Evolutionary conservation across 2,888 invertebrate genomes (phyloP), one percentile per base, ranked within the genome.

Genomic region (Leucozona laternaria): DNA sequence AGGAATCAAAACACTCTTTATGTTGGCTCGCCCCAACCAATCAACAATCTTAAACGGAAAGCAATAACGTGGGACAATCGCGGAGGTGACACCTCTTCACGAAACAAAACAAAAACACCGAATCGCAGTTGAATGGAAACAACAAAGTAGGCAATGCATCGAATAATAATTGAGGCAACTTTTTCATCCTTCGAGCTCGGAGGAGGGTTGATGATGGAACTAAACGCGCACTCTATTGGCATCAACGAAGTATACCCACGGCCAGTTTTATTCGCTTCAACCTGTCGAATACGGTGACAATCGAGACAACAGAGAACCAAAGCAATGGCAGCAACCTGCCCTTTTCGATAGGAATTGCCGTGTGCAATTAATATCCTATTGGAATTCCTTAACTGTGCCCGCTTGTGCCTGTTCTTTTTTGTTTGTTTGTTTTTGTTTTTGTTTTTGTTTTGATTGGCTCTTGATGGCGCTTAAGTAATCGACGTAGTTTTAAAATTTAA

Each of bases 391-490:
- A 17, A 58, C 40, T 15, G 2, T 28, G 40, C n/a, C 45, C 31
- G 15, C 64, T 25, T 37, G 50, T 31, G 11, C 37, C 31, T 60
- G 43, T 68, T 45, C 53, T 62, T 45, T 70, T 43, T n/a, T 11
- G 4, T 45, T 58, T 71, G 25, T 25, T 31, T 31, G 31, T 31
- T 4, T 57, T 57, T 57, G 53, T 34, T 34, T 34, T 68, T 53
- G 7, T 28, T 34, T 76, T 80, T 81, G 20, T 72, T 66, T 81
- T 71, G 77, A 57, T 60, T 78, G 28, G 50, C 50, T 55, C n/a
- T 57, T 48, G 66, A 40, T 73, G 73, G 83, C 73, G 83, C 79
- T 79, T 31, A 68, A 60, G 58, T 79, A 79, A 79, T 73, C 83
- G 78, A 10, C 40, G 64, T 43, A 58, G 64, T 72, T n/a, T n/a